Evolutionary conservation across 2,888 invertebrate species (phyloP).

Genomic region (Amphipyra berbera): DNA sequence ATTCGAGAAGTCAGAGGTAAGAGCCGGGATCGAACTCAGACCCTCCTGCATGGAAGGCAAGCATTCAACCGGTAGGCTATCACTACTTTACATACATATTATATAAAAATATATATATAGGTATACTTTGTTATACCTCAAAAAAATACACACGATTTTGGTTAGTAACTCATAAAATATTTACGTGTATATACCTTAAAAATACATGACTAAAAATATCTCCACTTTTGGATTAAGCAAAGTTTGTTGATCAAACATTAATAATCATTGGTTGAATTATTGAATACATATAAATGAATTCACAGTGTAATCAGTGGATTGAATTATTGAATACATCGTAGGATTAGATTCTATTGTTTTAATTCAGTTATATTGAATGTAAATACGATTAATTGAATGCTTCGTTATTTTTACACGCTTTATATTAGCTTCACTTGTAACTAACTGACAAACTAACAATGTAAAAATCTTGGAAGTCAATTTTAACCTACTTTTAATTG

Average conservation of each 20-base stretch:
- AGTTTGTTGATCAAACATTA: conserved; percentile 26
- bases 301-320: conserved; percentile 9
- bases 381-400: not conserved
- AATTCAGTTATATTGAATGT: conserved; percentile 2
- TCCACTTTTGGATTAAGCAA: conserved; percentile 2
- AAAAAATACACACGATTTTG: conserved; percentile 3
- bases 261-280: conserved; percentile 8
- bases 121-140: too few relatives aligned
- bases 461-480: too few relatives aligned
- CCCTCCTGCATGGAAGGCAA: too few relatives aligned
- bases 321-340: not conserved
- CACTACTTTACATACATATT: too few relatives aligned
- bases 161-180: conserved; percentile 18
- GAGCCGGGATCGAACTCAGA: too few relatives aligned
- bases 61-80: too few relatives aligned
- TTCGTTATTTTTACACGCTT: too few relatives aligned
- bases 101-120: too few relatives aligned
- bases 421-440: too few relatives aligned
- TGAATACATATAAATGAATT: conserved; percentile 6
- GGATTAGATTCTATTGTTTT: conserved; percentile 2
- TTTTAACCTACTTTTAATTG: too few relatives aligned
- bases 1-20: too few relatives aligned
- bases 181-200: not conserved
- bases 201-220: conserved; percentile 1
- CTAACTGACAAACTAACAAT: too few relatives aligned